These are phyloP conservation scores for Sarcophaga variegata DNA, from an alignment of 2,888 invertebrate genomes.

Conservation along the genomic window DNA sequence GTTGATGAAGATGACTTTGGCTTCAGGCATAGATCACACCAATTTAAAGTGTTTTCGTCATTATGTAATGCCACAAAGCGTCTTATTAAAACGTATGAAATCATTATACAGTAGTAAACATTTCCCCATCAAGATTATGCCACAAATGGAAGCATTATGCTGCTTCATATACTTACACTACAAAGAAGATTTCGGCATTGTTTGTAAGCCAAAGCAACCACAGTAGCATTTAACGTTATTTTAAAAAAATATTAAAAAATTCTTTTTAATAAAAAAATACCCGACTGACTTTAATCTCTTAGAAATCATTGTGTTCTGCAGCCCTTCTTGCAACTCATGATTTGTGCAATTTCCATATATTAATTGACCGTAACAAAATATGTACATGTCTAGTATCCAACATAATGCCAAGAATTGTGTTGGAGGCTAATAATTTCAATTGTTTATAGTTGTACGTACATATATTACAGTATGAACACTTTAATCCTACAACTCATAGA, in stretches of 20 bases:
- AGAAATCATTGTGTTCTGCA: slow-evolving; percentile 25
- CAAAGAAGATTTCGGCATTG: slow-evolving; percentile 6
- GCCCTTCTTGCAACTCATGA: slow-evolving; percentile 39
- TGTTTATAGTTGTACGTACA: background rate
- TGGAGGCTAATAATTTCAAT: slow-evolving; percentile 24
- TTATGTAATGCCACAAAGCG: background rate
- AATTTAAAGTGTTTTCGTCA: slow-evolving; percentile 45
- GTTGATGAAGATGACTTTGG: slow-evolving; percentile 41
- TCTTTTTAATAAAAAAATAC: background rate
- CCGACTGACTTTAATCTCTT: slow-evolving; percentile 41
- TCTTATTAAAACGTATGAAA: slow-evolving; percentile 23
- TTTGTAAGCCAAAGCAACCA: slow-evolving; percentile 42
- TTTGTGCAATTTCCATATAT: slow-evolving; percentile 43
- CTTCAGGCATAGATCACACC: slow-evolving; percentile 55
- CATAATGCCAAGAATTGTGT: slow-evolving; percentile 41
- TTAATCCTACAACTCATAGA: too few relatives aligned
- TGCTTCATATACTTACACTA: background rate
- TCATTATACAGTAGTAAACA: slow-evolving; percentile 45
- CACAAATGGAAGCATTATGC: background rate
- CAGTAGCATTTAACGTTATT: slow-evolving; percentile 38
- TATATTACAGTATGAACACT: too few relatives aligned
- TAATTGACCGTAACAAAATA: slow-evolving; percentile 61
- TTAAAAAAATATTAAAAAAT: background rate
- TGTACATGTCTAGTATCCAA: slow-evolving; percentile 7
- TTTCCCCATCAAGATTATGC: slow-evolving; percentile 58